Evolutionary conservation across 1,140 invertebrate species (phyloP).

Genomic region (Pogonognathellus flavescens): DNA sequence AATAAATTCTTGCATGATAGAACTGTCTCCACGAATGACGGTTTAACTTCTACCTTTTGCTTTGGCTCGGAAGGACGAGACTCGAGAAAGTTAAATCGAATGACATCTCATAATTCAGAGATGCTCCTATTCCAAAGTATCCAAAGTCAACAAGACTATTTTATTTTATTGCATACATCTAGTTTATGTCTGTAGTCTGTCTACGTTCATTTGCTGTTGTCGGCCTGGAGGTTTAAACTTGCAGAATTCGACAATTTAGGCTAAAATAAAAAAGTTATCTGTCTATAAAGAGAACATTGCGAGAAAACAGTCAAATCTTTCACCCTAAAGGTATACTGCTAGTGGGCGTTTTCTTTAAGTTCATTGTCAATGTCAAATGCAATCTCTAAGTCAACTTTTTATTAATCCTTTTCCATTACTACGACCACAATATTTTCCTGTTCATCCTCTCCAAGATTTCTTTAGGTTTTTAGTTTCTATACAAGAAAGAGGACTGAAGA

Average conservation of each 20-base stretch:
- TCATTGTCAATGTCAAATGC: constrained; percentile 8
- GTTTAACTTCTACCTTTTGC: not conserved
- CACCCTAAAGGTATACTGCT: not conserved
- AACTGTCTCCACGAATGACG: not conserved
- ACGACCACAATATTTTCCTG: not conserved
- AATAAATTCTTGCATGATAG: not conserved
- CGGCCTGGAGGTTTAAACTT: not conserved
- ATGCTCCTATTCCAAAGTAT: no score
- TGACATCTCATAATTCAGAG: constrained; percentile 2
- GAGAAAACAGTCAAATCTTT: not conserved
- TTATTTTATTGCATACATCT: not conserved
- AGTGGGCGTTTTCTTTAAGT: not conserved
- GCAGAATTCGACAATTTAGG: not conserved
- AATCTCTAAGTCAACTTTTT: not conserved
- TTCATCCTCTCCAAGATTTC: no score
- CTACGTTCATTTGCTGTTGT: not conserved
- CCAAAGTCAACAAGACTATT: not conserved
- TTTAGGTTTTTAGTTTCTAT: no score
- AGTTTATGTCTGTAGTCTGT: not conserved
- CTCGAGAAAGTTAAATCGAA: not conserved
- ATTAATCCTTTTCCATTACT: not conserved
- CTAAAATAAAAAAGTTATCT: not conserved
- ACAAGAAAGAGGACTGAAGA: no score
- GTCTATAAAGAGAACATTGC: not conserved
- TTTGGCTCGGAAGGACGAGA: not conserved